A percentile compares a stretch with the other conserved stretches of the same genome.
Evolutionary conservation across 2,888 invertebrate species (phyloP).

Genomic region (Agapostemon virescens): DNA sequence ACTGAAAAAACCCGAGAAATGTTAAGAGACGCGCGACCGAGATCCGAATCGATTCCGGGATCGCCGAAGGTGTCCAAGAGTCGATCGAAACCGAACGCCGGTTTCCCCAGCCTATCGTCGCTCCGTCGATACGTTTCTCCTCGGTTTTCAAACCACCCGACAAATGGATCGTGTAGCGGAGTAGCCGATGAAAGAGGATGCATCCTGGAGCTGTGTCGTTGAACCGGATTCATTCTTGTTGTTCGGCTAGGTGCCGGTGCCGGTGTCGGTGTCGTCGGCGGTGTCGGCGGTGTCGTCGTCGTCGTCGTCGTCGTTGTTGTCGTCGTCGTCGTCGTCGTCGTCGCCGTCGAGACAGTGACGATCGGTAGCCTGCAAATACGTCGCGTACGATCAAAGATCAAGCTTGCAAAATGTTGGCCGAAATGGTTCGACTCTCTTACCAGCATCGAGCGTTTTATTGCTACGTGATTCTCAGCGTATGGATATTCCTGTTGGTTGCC

Average conservation of each 20-base stretch:
- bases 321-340: not conserved
- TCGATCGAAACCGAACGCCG: not conserved
- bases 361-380: not conserved
- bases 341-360: conserved; percentile 38
- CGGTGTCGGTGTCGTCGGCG: not conserved
- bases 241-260: not conserved
- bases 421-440: conserved; percentile 83
- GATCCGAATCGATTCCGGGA: conserved; percentile 5
- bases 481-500: conserved; percentile 90
- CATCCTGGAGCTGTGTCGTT: conserved; percentile 54
- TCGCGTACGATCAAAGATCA: conserved; percentile 16
- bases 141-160: not conserved
- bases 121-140: conserved; percentile 1
- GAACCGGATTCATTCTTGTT: conserved; percentile 48
- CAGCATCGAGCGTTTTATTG: conserved; percentile 91
- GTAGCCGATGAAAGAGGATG: conserved; percentile 54
- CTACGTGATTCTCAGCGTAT: conserved; percentile 89
- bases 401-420: conserved; percentile 80
- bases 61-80: conserved; percentile 16
- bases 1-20: conserved; percentile 21
- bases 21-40: conserved; percentile 10
- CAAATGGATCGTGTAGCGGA: conserved; percentile 38
- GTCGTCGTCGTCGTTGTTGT: not conserved
- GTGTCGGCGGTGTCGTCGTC: conserved; percentile 27
- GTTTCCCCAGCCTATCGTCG: not conserved